Evolutionary conservation across 2,797 vertebrate genomes (phyloP).

Genomic region (Neosalanx taihuensis): DNA sequence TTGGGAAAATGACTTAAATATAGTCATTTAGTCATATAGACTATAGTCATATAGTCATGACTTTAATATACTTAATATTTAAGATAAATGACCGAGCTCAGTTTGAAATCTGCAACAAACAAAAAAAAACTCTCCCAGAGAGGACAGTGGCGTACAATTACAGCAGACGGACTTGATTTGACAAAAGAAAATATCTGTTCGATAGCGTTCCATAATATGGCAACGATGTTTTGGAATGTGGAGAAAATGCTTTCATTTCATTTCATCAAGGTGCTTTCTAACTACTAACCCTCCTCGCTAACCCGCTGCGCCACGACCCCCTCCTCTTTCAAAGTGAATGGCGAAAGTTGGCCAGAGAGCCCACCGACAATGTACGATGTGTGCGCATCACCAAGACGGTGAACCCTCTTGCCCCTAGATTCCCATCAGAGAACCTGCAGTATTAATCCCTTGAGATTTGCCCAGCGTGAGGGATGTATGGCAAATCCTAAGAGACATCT

Average conservation of each 20-base stretch:
- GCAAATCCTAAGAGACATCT: constrained; percentile 19
- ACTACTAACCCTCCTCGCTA: no score
- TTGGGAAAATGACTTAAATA: no score
- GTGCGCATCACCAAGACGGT: not conserved
- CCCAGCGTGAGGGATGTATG: constrained; percentile 17
- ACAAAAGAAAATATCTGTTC: constrained; percentile 48
- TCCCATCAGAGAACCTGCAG: constrained; percentile 34
- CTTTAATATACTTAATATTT: no score
- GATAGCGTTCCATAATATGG: constrained; percentile 42
- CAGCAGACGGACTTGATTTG: constrained; percentile 46
- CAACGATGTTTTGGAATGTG: not conserved
- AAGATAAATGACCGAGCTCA: not conserved
- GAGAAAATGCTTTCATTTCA: no score
- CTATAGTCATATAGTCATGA: no score
- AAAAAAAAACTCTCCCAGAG: constrained; percentile 10
- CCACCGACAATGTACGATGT: no score
- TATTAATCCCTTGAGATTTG: constrained; percentile 52
- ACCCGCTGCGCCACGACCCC: no score
- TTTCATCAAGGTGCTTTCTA: no score
- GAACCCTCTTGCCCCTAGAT: constrained; percentile 16
- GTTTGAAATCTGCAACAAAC: not conserved
- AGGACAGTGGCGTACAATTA: constrained; percentile 47
- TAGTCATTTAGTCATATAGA: no score
- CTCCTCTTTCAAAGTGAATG: no score
- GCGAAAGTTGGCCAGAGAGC: no score